phyloP scores from a whole-genome alignment of 1,140 invertebrate species.

The Drosophila repletoides region DNA sequence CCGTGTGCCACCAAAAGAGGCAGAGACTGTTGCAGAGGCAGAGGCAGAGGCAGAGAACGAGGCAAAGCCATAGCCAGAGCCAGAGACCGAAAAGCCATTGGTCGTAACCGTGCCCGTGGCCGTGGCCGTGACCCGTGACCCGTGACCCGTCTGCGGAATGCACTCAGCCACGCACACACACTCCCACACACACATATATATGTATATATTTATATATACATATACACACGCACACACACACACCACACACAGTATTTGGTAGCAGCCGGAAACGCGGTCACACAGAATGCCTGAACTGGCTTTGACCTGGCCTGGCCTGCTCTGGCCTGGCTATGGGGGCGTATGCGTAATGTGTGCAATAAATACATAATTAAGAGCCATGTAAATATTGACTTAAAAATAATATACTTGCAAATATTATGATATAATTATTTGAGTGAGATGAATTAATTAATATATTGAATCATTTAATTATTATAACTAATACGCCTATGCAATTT shows the following conservation, averaged over 20 bases:
- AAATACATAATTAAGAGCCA: constrained; percentile 5
- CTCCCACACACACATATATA: constrained; percentile 4
- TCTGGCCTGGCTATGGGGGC: constrained; percentile 13
- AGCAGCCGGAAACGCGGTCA: constrained; percentile 70
- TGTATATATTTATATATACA: not conserved
- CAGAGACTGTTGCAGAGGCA: constrained; percentile 16
- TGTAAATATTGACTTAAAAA: too few relatives aligned
- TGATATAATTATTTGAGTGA: too few relatives aligned
- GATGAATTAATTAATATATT: too few relatives aligned
- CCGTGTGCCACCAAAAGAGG: too few relatives aligned
- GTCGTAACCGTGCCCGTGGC: constrained; percentile 53
- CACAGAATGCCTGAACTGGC: constrained; percentile 29
- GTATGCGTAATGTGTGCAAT: constrained; percentile 41
- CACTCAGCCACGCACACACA: constrained; percentile 50
- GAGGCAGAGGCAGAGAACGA: constrained; percentile 30
- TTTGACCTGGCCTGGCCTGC: too few relatives aligned
- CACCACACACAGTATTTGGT: constrained; percentile 34
- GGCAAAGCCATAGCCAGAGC: constrained; percentile 27
- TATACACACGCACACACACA: not conserved
- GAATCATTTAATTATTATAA: too few relatives aligned
- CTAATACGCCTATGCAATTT: too few relatives aligned
- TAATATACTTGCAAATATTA: too few relatives aligned
- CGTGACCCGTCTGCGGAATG: constrained; percentile 69
- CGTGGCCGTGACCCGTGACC: constrained; percentile 44
- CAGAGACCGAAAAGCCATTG: constrained; percentile 64